These are phyloP conservation scores for Brachionus angularis DNA, from an alignment of 1,140 invertebrate genomes.

Conservation along the genomic window DNA sequence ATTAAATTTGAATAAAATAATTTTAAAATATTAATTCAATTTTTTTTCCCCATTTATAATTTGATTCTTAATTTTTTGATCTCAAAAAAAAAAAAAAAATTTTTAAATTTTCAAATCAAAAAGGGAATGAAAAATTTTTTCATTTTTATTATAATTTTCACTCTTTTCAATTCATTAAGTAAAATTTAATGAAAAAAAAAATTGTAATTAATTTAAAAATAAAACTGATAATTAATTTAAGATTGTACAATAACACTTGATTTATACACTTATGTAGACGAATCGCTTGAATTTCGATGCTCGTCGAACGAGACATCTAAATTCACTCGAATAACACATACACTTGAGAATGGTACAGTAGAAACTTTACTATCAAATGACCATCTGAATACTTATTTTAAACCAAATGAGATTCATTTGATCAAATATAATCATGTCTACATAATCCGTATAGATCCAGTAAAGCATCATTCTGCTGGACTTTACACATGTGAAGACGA, in stretches of 20 bases:
- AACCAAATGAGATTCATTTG: slow-evolving; percentile 34
- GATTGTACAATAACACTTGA: slow-evolving; percentile 16
- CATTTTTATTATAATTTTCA: too few relatives aligned
- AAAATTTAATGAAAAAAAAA: too few relatives aligned
- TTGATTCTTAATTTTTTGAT: too few relatives aligned
- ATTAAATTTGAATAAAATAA: slow-evolving; percentile 28
- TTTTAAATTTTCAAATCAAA: too few relatives aligned
- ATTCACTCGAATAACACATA: slow-evolving; percentile 15
- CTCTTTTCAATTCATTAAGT: too few relatives aligned
- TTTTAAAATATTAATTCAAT: slow-evolving; percentile 7
- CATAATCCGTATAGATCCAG: slow-evolving; percentile 33
- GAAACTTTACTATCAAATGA: slow-evolving; percentile 42
- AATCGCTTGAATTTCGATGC: slow-evolving; percentile 27
- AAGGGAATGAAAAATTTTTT: too few relatives aligned
- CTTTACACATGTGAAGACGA: slow-evolving; percentile 40
- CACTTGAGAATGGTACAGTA: slow-evolving; percentile 12
- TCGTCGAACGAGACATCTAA: slow-evolving; percentile 26
- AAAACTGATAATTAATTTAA: too few relatives aligned
- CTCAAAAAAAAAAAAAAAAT: too few relatives aligned
- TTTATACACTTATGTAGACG: background rate
- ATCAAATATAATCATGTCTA: slow-evolving; percentile 5
- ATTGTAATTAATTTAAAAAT: too few relatives aligned
- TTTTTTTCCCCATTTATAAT: background rate
- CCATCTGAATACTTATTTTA: slow-evolving; percentile 9
- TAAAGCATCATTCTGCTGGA: slow-evolving; percentile 24